A percentile compares a stretch with the other conserved stretches of the same genome.
phyloP scores from a whole-genome alignment of 2,113 vertebrate genomes.

The Tachuris rubrigastra region DNA sequence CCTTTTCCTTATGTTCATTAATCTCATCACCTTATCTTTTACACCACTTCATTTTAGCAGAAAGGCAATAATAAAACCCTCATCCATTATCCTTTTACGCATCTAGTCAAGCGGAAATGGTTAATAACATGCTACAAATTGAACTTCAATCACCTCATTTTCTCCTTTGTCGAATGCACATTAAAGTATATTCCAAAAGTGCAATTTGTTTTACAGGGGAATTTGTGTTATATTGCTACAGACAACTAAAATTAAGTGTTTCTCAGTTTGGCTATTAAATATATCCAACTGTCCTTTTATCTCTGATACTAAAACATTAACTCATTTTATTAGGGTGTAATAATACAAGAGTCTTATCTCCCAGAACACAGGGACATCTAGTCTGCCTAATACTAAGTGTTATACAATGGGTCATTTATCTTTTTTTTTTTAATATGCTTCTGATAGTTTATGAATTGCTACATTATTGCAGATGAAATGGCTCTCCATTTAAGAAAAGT shows the following conservation, averaged over 20 bases:
- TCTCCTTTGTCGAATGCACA: slow-evolving; percentile 85
- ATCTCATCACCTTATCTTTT: slow-evolving; percentile 99
- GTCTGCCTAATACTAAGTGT: slow-evolving; percentile 73
- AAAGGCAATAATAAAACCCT: slow-evolving; percentile 99
- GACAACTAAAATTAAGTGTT: slow-evolving; percentile 83
- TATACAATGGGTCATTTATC: slow-evolving; percentile 77
- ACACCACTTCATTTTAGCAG: slow-evolving; percentile 98
- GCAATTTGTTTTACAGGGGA: slow-evolving; percentile 83
- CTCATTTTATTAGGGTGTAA: slow-evolving; percentile 79
- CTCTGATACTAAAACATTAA: slow-evolving; percentile 82
- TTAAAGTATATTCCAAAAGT: slow-evolving; percentile 83
- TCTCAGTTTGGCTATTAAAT: slow-evolving; percentile 82
- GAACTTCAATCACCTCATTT: slow-evolving; percentile 99
- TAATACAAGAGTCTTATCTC: slow-evolving; percentile 80
- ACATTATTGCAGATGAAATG: slow-evolving; percentile 77
- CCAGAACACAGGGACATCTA: slow-evolving; percentile 77
- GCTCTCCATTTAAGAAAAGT: slow-evolving; percentile 78
- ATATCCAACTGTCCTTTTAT: slow-evolving; percentile 82
- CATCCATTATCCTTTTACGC: slow-evolving; percentile 98
- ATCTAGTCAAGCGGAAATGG: slow-evolving; percentile 97
- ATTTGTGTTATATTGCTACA: slow-evolving; percentile 81
- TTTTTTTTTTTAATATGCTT: slow-evolving; percentile 64
- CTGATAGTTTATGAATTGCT: slow-evolving; percentile 77
- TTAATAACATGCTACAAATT: slow-evolving; percentile 99
- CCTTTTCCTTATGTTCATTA: slow-evolving; percentile 96